These are phyloP conservation scores for Heptranchias perlo DNA, from an alignment of 2,113 vertebrate genomes.

Conservation along the genomic window DNA sequence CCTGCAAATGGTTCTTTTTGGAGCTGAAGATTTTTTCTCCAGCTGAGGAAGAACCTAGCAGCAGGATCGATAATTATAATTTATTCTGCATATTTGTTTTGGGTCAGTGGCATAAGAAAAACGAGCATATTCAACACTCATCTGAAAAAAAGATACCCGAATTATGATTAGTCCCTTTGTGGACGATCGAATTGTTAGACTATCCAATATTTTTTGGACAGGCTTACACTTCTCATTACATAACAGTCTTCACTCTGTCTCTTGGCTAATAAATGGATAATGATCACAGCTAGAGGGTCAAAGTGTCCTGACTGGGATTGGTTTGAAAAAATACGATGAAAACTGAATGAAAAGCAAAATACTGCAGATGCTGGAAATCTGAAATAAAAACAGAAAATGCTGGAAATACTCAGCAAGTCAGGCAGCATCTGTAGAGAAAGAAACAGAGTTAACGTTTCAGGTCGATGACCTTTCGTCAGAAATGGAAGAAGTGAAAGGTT, in stretches of 20 bases:
- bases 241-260: neutral
- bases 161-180: neutral
- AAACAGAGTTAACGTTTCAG: too few relatives aligned
- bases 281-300: neutral
- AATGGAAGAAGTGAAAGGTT: too few relatives aligned
- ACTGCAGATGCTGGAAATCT: too few relatives aligned
- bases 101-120: neutral
- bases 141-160: neutral
- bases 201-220: neutral
- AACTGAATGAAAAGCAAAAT: too few relatives aligned
- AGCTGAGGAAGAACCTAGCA: neutral
- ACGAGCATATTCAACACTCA: neutral
- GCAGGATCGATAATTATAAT: neutral
- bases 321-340: neutral
- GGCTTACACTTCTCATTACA: neutral
- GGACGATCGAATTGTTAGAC: neutral
- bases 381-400: too few relatives aligned
- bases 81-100: neutral
- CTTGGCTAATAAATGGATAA: neutral
- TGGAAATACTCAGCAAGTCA: too few relatives aligned
- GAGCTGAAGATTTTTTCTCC: neutral
- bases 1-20: neutral
- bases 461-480: too few relatives aligned
- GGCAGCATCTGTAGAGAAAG: too few relatives aligned
- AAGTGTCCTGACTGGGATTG: neutral